Conservation (phyloP, 2,113 vertebrate species). For the Muscicapa adusta region DNA sequence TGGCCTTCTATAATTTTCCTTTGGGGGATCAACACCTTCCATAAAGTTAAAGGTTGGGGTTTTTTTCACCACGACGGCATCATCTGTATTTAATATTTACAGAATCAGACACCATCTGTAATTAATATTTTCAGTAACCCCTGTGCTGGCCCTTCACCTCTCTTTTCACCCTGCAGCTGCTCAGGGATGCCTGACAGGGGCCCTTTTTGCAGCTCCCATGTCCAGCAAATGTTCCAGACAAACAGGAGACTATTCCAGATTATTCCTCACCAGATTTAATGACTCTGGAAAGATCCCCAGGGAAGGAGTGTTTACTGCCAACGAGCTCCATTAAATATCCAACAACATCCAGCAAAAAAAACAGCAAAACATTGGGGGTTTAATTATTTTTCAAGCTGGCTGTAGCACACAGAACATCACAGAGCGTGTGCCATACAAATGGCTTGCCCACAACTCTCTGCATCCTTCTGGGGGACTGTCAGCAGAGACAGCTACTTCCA, state of each 20-base stretch:
- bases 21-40: not conserved
- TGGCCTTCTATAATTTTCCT: not conserved
- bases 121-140: not conserved
- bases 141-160: not conserved
- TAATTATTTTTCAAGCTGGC: not conserved
- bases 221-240: not conserved
- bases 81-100: not conserved
- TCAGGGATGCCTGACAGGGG: not conserved
- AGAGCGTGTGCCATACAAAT: fast-evolving
- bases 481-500: not conserved
- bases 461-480: not conserved
- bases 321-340: not conserved
- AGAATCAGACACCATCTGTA: not conserved
- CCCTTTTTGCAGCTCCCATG: not conserved
- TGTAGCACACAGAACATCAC: not conserved
- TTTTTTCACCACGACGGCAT: not conserved
- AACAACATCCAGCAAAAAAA: not conserved
- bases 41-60: not conserved
- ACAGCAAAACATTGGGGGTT: not conserved
- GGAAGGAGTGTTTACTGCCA: not conserved
- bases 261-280: not conserved
- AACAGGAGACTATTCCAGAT: not conserved
- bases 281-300: not conserved
- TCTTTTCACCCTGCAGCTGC: not conserved
- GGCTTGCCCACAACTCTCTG: not conserved